Conservation (phyloP, 2,113 vertebrate genomes). For the Madoqua kirkii region DNA sequence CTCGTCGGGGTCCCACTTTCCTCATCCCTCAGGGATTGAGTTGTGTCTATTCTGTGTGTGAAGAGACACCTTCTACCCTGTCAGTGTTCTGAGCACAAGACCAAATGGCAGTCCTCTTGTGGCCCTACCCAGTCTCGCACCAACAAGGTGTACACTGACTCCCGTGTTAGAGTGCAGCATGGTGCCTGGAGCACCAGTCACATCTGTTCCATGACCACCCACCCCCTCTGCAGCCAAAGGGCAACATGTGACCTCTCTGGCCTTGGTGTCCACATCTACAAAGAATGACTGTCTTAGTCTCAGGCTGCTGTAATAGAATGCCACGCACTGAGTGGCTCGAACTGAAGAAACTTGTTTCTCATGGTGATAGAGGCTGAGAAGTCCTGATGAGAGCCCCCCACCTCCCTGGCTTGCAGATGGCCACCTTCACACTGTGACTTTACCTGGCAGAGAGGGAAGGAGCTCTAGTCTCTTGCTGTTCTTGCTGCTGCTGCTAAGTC, state of each 20-base stretch:
- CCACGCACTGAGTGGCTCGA: not conserved
- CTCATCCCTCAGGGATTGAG: not conserved
- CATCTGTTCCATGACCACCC: not conserved
- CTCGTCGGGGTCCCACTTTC: accelerated
- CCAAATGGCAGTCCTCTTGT: not conserved
- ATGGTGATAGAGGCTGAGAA: not conserved
- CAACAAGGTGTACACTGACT: not conserved
- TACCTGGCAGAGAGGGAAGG: not conserved
- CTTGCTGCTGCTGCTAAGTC: not conserved
- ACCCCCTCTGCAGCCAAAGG: not conserved
- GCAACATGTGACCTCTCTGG: not conserved
- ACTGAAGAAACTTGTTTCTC: not conserved
- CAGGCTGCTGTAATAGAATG: not conserved
- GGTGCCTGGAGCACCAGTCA: not conserved
- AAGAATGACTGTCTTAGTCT: not conserved
- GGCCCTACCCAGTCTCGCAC: not conserved
- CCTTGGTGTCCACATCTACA: not conserved
- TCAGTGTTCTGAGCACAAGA: not conserved
- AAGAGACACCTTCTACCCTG: not conserved
- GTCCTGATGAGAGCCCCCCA: not conserved
- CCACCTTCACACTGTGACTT: not conserved
- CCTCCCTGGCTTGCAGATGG: not conserved
- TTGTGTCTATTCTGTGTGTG: not conserved
- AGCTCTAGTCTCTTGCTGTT: not conserved
- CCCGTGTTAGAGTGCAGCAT: accelerated